Base-by-base conservation (phyloP, 2,888 invertebrate species). In the Trachelus iudaicus region DNA sequence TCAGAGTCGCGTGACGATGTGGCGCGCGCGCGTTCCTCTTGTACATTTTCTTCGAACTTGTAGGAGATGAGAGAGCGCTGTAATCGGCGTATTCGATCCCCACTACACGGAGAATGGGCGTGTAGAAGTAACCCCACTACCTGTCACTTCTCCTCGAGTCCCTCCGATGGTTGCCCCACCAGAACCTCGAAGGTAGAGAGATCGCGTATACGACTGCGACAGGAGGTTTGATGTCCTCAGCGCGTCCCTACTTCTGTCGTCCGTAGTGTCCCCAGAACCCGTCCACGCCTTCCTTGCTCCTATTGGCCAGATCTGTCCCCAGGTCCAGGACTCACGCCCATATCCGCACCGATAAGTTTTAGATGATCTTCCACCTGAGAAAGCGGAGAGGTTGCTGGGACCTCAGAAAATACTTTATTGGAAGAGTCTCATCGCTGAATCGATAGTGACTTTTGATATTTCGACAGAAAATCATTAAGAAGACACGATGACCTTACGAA, bases 231-330 rank as follows among this genome's bases (percentile, higher is more conserved):
- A 69, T 79, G 79, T 80, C 77, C 77, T 75, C 77, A 69, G 80
- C 31, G 73, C 73, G 56, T 74, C 71, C 76, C 40, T 73, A 68
- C 35, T 76, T 76, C 73, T 82, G 80, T 79, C 79, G 81, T 79
- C 80, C 79, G 81, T 79, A 73, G 81, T 83, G 81, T 83, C 80
- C 80, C 79, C 79, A 71, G 75, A 56, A 73, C 73, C 34, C 75
- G 77, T 83, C 87, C 88, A 86, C 85, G 85, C 80, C 84, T 86
- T 83, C 84, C 69, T 15, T 4, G 11, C 37, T 69, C 69, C 83
- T 83, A 90, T 90, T 90, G 90, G 90, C 80, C 76, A 85, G 82
- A 85, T 85, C 85, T 89, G 89, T 89, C 89, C 86, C 87, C 86
- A 79, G 84, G 84, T 78, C 69, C 76, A 86, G 85, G 81, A 79